Conservation (phyloP, 2,113 vertebrate genomes). For the Cyprinus carpio region DNA sequence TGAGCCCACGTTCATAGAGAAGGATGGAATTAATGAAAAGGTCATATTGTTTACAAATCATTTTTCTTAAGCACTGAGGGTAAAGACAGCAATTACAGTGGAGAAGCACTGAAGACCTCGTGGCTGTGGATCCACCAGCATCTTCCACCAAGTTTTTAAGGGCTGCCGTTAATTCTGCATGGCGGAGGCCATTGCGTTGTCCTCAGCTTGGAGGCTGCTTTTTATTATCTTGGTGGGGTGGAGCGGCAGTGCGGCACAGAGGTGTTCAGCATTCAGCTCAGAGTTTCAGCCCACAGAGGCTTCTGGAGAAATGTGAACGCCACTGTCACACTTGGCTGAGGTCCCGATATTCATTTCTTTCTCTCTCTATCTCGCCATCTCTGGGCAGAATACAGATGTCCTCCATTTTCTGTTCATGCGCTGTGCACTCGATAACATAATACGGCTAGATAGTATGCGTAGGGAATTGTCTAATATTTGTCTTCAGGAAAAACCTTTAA, state of each 20-base stretch:
- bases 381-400: constrained; percentile 4
- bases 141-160: constrained; percentile 8
- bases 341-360: constrained; percentile 57
- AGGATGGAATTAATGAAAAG: constrained; percentile 51
- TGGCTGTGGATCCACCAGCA: neutral
- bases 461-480: neutral
- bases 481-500: neutral
- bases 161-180: constrained; percentile 29
- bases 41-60: constrained; percentile 59
- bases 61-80: constrained; percentile 42
- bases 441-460: neutral
- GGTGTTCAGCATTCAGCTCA: constrained; percentile 79
- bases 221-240: constrained; percentile 46
- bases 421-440: neutral
- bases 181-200: constrained; percentile 40
- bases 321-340: constrained; percentile 76
- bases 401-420: constrained; percentile 45
- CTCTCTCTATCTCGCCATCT: constrained; percentile 34
- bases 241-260: constrained; percentile 68
- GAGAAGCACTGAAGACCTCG: neutral
- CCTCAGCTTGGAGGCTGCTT: constrained; percentile 47
- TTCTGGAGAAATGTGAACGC: constrained; percentile 72
- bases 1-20: constrained; percentile 33
- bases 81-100: constrained; percentile 46
- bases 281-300: constrained; percentile 62